Percentiles rank a stretch among this genome's conserved stretches.
Conservation (phyloP, 2,797 vertebrate species). For the Phoebastria nigripes region DNA sequence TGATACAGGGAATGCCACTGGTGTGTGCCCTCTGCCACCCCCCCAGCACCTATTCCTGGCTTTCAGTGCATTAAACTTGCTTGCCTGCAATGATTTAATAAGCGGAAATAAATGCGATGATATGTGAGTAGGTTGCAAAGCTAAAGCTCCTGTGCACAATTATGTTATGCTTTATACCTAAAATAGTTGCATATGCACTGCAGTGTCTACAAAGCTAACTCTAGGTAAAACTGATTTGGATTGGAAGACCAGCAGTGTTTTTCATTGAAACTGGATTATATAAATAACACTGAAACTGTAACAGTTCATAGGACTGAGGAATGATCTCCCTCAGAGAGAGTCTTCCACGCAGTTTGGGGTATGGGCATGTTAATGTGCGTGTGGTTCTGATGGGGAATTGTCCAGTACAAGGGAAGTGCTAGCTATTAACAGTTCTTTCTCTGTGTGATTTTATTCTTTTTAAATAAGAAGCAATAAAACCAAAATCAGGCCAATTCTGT, state of each 20-base stretch:
- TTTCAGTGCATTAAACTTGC: neutral
- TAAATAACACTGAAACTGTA: neutral
- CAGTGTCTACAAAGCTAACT: neutral
- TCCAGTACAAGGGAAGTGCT: neutral
- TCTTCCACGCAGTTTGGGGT: neutral
- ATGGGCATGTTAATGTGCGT: fast-evolving
- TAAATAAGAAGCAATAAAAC: neutral
- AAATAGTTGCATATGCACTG: neutral
- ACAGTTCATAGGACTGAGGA: neutral
- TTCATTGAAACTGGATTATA: neutral
- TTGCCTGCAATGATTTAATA: neutral
- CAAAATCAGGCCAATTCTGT: neutral
- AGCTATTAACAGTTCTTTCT: neutral
- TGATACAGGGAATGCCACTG: neutral
- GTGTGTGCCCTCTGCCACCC: neutral
- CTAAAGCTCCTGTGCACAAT: neutral
- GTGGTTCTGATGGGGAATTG: neutral
- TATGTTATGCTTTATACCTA: neutral
- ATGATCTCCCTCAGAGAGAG: neutral
- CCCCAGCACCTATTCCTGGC: neutral
- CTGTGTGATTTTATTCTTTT: neutral
- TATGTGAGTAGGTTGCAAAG: neutral
- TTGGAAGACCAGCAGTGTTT: neutral
- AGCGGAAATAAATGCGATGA: neutral
- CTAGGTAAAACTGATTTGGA: neutral